These are phyloP conservation scores for Saguinus imperator DNA, from an alignment of 2,113 vertebrate species.

Conservation along the genomic window DNA sequence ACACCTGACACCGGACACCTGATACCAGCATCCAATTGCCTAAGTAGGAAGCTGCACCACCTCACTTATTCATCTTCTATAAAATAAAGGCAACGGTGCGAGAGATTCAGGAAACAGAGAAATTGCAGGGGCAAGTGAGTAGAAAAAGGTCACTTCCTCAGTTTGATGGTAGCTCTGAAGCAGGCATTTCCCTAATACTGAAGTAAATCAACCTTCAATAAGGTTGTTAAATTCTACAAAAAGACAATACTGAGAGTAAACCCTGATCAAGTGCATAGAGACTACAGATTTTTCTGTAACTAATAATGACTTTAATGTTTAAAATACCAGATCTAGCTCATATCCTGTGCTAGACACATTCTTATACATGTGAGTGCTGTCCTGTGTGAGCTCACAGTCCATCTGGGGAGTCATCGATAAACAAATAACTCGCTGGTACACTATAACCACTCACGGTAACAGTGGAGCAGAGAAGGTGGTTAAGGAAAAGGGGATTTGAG, in stretches of 20 bases:
- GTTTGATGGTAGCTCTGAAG: background rate
- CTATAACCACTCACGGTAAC: background rate
- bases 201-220: background rate
- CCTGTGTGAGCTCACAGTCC: background rate
- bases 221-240: background rate
- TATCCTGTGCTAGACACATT: background rate
- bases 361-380: background rate
- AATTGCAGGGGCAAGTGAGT: background rate
- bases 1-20: too few relatives aligned
- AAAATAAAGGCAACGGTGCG: background rate
- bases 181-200: background rate
- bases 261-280: background rate
- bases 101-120: background rate
- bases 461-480: background rate
- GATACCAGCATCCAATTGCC: fast-evolving
- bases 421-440: background rate
- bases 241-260: background rate
- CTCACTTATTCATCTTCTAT: background rate
- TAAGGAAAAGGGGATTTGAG: background rate
- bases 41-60: too few relatives aligned
- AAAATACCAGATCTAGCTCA: background rate
- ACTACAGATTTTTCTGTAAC: background rate
- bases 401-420: background rate
- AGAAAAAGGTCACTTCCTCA: background rate
- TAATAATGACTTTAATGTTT: background rate